Evolutionary conservation across 2,113 vertebrate species (phyloP), one percentile per base, ranked within the genome.

Genomic region (Chaetops frenatus): DNA sequence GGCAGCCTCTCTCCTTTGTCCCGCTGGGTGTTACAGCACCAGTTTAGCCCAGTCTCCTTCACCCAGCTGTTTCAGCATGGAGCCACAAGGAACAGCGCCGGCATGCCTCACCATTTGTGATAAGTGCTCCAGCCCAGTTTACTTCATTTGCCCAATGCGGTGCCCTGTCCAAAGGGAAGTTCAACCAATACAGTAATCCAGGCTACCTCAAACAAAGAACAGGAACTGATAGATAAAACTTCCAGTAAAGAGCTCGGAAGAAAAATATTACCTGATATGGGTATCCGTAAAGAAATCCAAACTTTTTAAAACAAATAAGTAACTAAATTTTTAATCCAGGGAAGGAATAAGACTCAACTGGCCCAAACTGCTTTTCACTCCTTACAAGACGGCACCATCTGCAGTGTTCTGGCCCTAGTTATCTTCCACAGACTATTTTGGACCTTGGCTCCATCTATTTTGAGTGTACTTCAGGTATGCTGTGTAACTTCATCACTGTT

Each of bases 31-130:
- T 69, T 81, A 57, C 42, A 89, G n/a, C 21, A 53, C 1, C 5
- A 60, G 5, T 27, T 9, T 5, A 86, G 15, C 0, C 0, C 3
- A 4, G 31, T 47, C 14, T 48, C 0, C 0, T 23, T 51, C 53
- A 72, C 44, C 17, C 71, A 76, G 0, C 11, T 60, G 15, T 22
- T 85, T 40, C 38, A 47, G 28, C 22, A 47, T 2, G 15, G 27
- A 71, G 29, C 19, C 57, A 51, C 13, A 72, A 64, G 0, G 1
- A 78, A 31, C 10, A 66, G n/a, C 6, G 25, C 42, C 1, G 0
- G 18, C 2, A 0, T 12, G 15, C 29, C 28, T 54, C 53, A 60
- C 8, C 24, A 21, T n/a, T 7, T 51, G 8, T 27, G 18, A 8
- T 25, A 70, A 84, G 12, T 23, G 9, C 9, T 51, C 19, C 42